Evolutionary conservation across 2,113 vertebrate genomes (phyloP), one percentile per base, ranked within the genome.

Genomic region (Anarrhichthys ocellatus): DNA sequence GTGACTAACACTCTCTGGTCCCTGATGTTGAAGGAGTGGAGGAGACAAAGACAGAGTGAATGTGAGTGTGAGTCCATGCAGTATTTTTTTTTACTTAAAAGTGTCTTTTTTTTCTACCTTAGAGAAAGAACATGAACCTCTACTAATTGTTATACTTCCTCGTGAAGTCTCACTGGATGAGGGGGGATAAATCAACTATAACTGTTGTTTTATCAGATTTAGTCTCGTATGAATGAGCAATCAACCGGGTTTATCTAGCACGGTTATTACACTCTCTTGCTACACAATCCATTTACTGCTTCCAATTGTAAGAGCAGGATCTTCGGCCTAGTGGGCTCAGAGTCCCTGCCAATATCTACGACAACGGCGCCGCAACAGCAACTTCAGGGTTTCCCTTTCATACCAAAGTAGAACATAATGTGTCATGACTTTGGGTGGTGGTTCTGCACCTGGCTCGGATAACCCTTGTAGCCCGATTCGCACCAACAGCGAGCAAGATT

Each of bases 21-120:
- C 80, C 54, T 74, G 50, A 66, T 80, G 78, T 64, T 88, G 71
- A 79, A 76, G 78, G 78, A 88, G 69, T 6, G 54, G 80, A 80
- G 62, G 48, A 76, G 80, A 79, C 61, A 9, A 17, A 2, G 87
- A 77, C 10, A 6, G 13, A 22, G 32, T 27, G n/a, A n/a, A 24
- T 29, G 59, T 7, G 32, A 77, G 56, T 73, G 65, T 66, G 42
- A 46, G 13, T 46, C 52, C 52, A 11, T 4, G n/a, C 52, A n/a
- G n/a, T 22, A 20, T 54, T 22, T 56, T 48, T 48, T 38, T 38
- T 38, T 38, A 9, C 36, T 38, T 38, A 20, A 20, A 50, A 50
- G 48, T 20, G 48, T 50, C 48, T 50, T 20, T 13, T 44, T 56
- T 5, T n/a, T 56, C 44, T 38, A 13, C 8, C 36, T 63, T 18